Percentiles rank a stretch among this genome's conserved stretches.
phyloP scores from a whole-genome alignment of 2,888 invertebrate species.

The Atrina japonica region DNA sequence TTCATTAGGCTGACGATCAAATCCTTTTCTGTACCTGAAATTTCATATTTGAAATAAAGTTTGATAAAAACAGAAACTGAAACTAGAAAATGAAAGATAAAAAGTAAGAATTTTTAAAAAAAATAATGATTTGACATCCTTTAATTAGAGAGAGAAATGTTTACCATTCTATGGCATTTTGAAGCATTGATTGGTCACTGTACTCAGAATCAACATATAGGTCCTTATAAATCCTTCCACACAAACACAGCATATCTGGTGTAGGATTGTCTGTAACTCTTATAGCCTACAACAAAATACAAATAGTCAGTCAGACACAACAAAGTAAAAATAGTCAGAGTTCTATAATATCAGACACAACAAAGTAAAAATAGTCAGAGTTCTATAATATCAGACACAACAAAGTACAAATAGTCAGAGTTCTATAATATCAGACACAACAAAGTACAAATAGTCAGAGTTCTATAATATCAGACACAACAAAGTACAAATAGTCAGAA shows the following conservation, averaged over 20 bases:
- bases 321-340: too few species aligned
- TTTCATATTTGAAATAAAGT: too few species aligned
- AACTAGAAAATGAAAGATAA: too few species aligned
- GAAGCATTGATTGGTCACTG: conserved; percentile 91
- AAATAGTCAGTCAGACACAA: not conserved
- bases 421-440: too few species aligned
- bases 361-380: too few species aligned
- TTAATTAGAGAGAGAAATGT: not conserved
- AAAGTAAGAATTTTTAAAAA: conserved; percentile 1
- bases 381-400: too few species aligned
- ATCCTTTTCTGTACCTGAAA: conserved; percentile 90
- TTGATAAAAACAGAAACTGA: not conserved
- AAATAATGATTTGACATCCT: not conserved
- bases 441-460: too few species aligned
- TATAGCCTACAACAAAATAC: conserved; percentile 84
- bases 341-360: too few species aligned
- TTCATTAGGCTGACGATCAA: conserved; percentile 98
- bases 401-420: too few species aligned
- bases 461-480: too few species aligned
- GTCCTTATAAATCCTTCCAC: conserved; percentile 94
- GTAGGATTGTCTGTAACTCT: conserved; percentile 94
- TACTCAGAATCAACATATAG: conserved; percentile 98
- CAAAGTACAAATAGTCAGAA: too few species aligned
- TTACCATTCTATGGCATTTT: conserved; percentile 95
- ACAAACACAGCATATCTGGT: conserved; percentile 98